Evolutionary conservation across 2,888 invertebrate species (phyloP), one percentile per base, ranked within the genome.

Genomic region (Platycheirus albimanus): DNA sequence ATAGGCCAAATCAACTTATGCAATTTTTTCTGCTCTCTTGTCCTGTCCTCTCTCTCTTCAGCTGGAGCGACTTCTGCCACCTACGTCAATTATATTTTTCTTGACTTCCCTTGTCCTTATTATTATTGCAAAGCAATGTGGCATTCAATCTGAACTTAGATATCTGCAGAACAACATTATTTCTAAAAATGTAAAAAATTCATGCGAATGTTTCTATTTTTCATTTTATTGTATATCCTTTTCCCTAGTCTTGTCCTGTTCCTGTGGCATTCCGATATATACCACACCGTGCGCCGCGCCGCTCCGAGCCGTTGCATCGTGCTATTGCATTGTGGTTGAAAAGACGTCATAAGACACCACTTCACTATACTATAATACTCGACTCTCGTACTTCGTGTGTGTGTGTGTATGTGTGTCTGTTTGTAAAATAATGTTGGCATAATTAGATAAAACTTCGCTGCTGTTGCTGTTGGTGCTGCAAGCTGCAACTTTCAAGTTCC

Each of bases 381-480:
- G n/a, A n/a, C n/a, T n/a, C n/a, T n/a, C n/a, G n/a, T n/a, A n/a
- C n/a, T n/a, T n/a, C n/a, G n/a, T n/a, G n/a, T 33, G 19, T n/a
- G n/a, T 8, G 17, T 33, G 30, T 8, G 30, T 33, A n/a, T 17
- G 6, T 54, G 8, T 72, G n/a, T 45, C 43, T 70, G 36, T 58
- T 51, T 58, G 58, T 52, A 38, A 81, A 66, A 54, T n/a, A 33
- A 58, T 70, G 80, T 76, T 80, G 76, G 52, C 70, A 77, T 81
- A 77, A 81, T 81, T 81, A 81, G 81, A 81, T 81, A 81, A 71
- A 81, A 81, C 45, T 76, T 77, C 33, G 66, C 52, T 71, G 58
- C 63, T 79, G 72, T 66, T 61, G 52, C 51, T 52, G n/a, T n/a
- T n/a, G n/a, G n/a, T n/a, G n/a, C n/a, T n/a, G n/a, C n/a, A n/a